A percentile compares a stretch with the other conserved stretches of the same genome.
Evolutionary conservation across 2,113 vertebrate species (phyloP).

Genomic region (Toxotes chatareus): DNA sequence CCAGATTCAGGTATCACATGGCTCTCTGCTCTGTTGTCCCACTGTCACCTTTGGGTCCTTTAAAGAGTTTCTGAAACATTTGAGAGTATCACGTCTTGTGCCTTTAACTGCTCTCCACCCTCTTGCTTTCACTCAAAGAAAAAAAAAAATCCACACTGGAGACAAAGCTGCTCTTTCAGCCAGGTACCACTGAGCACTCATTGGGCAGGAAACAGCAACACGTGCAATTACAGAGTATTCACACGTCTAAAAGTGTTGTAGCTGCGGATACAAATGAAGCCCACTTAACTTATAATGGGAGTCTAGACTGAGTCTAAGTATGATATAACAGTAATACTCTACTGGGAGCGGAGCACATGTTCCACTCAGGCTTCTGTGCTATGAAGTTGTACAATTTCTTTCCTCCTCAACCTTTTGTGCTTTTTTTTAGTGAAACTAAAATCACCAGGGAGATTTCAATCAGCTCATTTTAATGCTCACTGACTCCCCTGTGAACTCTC

Average conservation of each 20-base stretch:
- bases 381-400: neutral
- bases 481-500: neutral
- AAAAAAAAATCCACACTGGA: neutral
- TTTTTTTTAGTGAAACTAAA: neutral
- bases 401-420: neutral
- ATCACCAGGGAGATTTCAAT: neutral
- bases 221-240: constrained; percentile 48
- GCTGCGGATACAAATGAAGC: constrained; percentile 25
- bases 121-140: constrained; percentile 13
- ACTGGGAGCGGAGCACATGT: constrained; percentile 3
- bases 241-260: constrained; percentile 28
- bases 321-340: neutral
- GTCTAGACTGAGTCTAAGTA: constrained; percentile 18
- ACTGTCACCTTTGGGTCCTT: constrained; percentile 6
- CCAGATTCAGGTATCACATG: constrained; percentile 22
- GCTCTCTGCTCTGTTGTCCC: neutral
- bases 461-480: neutral
- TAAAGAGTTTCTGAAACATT: neutral
- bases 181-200: neutral
- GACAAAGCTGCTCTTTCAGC: constrained; percentile 67
- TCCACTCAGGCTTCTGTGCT: neutral
- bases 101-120: neutral
- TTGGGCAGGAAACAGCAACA: constrained; percentile 66
- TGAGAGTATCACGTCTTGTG: neutral
- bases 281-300: constrained; percentile 14